Conservation (phyloP, 1,140 invertebrate species). For the Littorina saxatilis region DNA sequence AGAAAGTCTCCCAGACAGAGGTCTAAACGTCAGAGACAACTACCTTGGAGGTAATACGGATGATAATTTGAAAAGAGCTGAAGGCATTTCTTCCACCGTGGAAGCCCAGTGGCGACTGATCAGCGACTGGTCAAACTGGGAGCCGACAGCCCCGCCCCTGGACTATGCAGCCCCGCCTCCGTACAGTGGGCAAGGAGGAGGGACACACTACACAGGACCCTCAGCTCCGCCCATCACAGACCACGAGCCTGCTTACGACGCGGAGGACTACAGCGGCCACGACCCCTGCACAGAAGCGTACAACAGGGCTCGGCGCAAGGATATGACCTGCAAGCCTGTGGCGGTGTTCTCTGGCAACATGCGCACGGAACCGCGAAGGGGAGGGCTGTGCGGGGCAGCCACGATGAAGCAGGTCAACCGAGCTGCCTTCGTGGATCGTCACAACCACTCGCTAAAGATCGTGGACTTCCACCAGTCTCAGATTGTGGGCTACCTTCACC, state of each 20-base stretch:
- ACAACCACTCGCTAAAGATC: slow-evolving; percentile 1
- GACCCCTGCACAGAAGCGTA: no score
- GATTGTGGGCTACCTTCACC: slow-evolving; percentile 13
- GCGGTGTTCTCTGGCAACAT: slow-evolving; percentile 3
- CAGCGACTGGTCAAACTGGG: no score
- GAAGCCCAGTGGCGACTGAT: no score
- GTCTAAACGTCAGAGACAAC: no score
- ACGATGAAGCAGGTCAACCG: background rate
- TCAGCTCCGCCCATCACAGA: background rate
- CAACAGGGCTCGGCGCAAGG: background rate
- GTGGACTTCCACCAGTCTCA: background rate
- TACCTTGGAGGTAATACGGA: no score
- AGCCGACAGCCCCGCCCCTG: background rate
- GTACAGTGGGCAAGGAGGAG: background rate
- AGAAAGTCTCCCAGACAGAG: no score
- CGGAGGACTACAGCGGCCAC: no score
- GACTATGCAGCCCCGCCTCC: background rate
- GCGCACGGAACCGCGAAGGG: background rate
- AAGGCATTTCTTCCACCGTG: no score
- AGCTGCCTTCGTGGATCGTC: slow-evolving; percentile 17
- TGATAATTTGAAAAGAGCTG: no score
- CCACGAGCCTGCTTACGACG: background rate
- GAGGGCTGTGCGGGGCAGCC: background rate
- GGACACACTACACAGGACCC: background rate
- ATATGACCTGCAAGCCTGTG: slow-evolving; percentile 1